Evolutionary conservation across 2,888 invertebrate species (phyloP).

Genomic region (Ormyrus rosae): DNA sequence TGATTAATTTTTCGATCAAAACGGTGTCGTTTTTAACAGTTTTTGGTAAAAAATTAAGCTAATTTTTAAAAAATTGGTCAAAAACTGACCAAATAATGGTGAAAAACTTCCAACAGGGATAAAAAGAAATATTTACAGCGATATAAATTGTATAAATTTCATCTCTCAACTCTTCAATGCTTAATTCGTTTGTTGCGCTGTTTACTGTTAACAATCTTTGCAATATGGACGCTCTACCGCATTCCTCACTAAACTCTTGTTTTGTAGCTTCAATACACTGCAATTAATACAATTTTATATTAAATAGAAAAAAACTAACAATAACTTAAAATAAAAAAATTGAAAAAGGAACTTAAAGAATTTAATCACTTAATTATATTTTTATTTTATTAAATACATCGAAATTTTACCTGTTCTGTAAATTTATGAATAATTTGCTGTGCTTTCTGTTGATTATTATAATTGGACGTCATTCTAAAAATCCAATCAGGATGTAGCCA

Average conservation of each 20-base stretch:
- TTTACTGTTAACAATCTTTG: constrained; percentile 58
- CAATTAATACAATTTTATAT: not conserved
- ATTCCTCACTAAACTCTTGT: not conserved
- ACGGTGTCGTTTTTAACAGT: not conserved
- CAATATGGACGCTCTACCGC: constrained; percentile 40
- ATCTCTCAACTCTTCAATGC: constrained; percentile 57
- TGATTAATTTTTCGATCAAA: not conserved
- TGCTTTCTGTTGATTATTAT: constrained; percentile 46
- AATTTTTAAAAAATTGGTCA: too few relatives aligned
- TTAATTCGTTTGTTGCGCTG: constrained; percentile 50
- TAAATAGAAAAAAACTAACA: too few relatives aligned
- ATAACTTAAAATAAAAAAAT: too few relatives aligned
- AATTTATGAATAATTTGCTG: constrained; percentile 54
- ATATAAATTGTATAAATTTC: constrained; percentile 61
- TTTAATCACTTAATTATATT: constrained; percentile 1
- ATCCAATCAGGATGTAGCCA: constrained; percentile 62
- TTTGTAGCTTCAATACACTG: constrained; percentile 32
- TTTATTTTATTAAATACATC: not conserved
- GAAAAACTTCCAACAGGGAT: too few relatives aligned
- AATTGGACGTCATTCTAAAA: constrained; percentile 53
- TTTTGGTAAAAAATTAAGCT: too few relatives aligned
- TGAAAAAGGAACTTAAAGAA: too few relatives aligned
- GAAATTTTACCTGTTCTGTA: constrained; percentile 48
- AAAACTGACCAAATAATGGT: too few relatives aligned
- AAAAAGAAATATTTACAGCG: constrained; percentile 52